Conservation (phyloP, 2,888 invertebrate species). For the Cartodere bifasciata region DNA sequence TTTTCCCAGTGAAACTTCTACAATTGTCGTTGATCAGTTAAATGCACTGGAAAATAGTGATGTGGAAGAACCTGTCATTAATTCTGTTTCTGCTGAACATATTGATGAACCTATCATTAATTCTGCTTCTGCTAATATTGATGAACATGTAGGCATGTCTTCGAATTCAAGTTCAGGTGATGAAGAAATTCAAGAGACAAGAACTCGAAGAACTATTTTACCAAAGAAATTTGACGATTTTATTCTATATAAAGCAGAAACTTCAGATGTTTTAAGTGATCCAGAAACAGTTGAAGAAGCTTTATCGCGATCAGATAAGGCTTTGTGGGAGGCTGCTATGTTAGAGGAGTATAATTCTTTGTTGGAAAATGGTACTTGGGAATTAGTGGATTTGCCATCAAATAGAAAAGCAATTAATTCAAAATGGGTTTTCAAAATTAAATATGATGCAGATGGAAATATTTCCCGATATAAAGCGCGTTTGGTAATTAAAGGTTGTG, state of each 20-base stretch:
- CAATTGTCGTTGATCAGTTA: too few relatives aligned
- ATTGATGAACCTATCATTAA: too few relatives aligned
- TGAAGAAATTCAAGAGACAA: too few relatives aligned
- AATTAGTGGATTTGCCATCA: conserved; percentile 17
- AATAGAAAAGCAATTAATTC: conserved; percentile 18
- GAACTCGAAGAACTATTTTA: too few relatives aligned
- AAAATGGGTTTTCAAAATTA: conserved; percentile 23
- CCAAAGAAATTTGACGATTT: conserved; percentile 14
- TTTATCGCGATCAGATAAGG: conserved; percentile 16
- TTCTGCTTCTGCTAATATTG: too few relatives aligned
- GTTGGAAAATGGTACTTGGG: conserved; percentile 22
- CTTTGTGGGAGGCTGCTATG: conserved; percentile 20
- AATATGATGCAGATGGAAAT: conserved; percentile 16
- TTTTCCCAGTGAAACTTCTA: too few relatives aligned
- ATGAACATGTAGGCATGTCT: too few relatives aligned
- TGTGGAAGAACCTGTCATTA: too few relatives aligned
- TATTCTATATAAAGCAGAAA: conserved; percentile 12
- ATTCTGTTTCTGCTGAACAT: too few relatives aligned
- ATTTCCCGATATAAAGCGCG: conserved; percentile 18
- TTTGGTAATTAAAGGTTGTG: conserved; percentile 19
- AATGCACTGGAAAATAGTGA: too few relatives aligned
- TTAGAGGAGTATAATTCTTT: conserved; percentile 20
- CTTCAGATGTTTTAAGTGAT: conserved; percentile 9
- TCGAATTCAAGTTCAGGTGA: too few relatives aligned
- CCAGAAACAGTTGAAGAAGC: conserved; percentile 15